Percentiles rank a stretch among this genome's conserved stretches.
phyloP scores from a whole-genome alignment of 2,888 invertebrate genomes.

The Gortyna flavago region DNA sequence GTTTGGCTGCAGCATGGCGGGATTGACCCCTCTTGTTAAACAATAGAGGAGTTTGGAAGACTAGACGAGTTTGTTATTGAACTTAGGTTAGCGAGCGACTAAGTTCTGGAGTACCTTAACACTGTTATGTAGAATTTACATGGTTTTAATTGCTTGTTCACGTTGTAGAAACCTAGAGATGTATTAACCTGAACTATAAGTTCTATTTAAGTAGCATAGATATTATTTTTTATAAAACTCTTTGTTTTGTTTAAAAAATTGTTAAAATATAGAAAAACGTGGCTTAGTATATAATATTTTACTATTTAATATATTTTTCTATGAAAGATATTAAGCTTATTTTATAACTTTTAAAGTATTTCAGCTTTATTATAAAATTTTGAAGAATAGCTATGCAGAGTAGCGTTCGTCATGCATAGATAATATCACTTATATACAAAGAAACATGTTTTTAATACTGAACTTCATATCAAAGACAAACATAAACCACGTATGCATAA shows the following conservation, averaged over 20 bases:
- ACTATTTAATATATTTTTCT: background rate
- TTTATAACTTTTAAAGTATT: background rate
- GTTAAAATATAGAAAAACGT: background rate
- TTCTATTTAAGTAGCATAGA: background rate
- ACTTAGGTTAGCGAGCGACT: slow-evolving; percentile 34
- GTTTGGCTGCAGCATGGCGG: slow-evolving; percentile 32
- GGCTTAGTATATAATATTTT: background rate
- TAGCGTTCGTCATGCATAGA: slow-evolving; percentile 18
- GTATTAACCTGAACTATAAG: background rate
- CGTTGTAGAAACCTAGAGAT: background rate
- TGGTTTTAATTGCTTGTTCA: slow-evolving; percentile 38
- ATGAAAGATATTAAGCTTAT: background rate
- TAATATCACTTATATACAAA: slow-evolving; percentile 5
- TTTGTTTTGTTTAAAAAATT: background rate
- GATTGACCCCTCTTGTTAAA: slow-evolving; percentile 47
- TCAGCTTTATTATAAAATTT: background rate
- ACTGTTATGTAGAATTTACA: slow-evolving; percentile 33
- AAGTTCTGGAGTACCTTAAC: slow-evolving; percentile 33
- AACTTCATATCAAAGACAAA: slow-evolving; percentile 15
- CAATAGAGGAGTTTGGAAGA: slow-evolving; percentile 51
- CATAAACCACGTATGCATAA: slow-evolving; percentile 4
- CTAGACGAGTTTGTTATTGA: slow-evolving; percentile 52
- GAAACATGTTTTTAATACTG: slow-evolving; percentile 3
- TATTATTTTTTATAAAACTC: background rate
- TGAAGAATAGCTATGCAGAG: background rate